Conservation (phyloP, 2,888 invertebrate species). For the Dicranocentrus wangi region DNA sequence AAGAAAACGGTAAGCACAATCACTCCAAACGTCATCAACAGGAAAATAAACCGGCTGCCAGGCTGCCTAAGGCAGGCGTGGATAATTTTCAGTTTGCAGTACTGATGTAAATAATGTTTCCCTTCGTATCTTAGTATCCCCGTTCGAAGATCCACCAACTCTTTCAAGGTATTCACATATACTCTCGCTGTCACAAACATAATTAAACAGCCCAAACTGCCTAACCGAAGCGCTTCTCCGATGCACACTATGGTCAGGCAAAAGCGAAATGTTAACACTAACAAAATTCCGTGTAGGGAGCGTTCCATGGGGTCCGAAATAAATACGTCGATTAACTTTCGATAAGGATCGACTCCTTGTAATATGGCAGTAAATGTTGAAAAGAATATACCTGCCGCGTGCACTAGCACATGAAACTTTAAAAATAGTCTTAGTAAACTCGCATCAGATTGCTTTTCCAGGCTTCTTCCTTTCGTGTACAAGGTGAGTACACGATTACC, state of each 20-base stretch:
- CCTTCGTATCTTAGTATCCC: background rate
- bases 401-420: background rate
- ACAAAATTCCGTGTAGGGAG: background rate
- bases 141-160: background rate
- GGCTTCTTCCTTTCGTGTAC: background rate
- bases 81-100: background rate
- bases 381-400: background rate
- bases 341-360: background rate
- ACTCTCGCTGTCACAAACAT: background rate
- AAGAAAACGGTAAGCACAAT: background rate
- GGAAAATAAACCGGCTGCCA: background rate
- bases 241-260: background rate
- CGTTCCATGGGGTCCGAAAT: background rate
- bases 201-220: background rate
- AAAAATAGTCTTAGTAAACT: background rate
- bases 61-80: background rate
- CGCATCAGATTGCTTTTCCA: background rate
- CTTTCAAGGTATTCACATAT: background rate
- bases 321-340: background rate
- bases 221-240: background rate
- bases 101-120: background rate
- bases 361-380: background rate
- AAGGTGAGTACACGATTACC: background rate
- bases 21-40: background rate
- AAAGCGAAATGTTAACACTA: background rate